phyloP scores from a whole-genome alignment of 2,888 invertebrate genomes.

The Carterocephalus palaemon region DNA sequence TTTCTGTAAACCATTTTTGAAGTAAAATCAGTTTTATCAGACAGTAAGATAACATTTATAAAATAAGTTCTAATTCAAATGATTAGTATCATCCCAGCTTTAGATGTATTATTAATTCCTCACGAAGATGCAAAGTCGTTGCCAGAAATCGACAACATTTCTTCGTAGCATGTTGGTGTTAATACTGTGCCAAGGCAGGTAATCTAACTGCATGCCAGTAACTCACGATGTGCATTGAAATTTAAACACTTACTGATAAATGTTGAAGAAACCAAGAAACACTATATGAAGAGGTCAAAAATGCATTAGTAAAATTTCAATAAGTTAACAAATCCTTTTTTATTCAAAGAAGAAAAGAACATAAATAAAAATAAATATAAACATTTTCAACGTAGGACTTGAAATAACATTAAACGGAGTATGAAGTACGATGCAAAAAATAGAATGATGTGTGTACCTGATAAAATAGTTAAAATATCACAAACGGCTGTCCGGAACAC shows the following conservation, averaged over 20 bases:
- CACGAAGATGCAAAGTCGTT: conserved; percentile 22
- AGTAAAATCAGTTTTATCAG: not conserved
- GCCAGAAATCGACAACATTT: conserved; percentile 18
- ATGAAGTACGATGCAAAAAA: not conserved
- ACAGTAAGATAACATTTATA: not conserved
- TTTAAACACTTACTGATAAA: conserved; percentile 8
- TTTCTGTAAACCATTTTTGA: too few relatives aligned
- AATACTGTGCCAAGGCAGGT: conserved; percentile 12
- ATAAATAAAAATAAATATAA: too few relatives aligned
- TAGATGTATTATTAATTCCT: conserved; percentile 15
- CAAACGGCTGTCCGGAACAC: conserved; percentile 24
- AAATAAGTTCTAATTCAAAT: not conserved
- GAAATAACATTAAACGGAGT: not conserved
- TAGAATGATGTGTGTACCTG: conserved; percentile 7
- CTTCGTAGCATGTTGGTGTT: conserved; percentile 14
- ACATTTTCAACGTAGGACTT: too few relatives aligned
- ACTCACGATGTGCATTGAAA: conserved; percentile 19
- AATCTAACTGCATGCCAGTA: not conserved
- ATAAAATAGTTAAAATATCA: conserved; percentile 19
- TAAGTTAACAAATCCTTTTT: too few relatives aligned
- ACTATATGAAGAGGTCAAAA: too few relatives aligned
- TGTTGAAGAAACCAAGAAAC: too few relatives aligned
- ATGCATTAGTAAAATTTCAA: too few relatives aligned
- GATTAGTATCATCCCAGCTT: conserved; percentile 1
- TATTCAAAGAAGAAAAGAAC: too few relatives aligned